Evolutionary conservation across 2,797 vertebrate genomes (phyloP).

Genomic region (Remorina albescens): DNA sequence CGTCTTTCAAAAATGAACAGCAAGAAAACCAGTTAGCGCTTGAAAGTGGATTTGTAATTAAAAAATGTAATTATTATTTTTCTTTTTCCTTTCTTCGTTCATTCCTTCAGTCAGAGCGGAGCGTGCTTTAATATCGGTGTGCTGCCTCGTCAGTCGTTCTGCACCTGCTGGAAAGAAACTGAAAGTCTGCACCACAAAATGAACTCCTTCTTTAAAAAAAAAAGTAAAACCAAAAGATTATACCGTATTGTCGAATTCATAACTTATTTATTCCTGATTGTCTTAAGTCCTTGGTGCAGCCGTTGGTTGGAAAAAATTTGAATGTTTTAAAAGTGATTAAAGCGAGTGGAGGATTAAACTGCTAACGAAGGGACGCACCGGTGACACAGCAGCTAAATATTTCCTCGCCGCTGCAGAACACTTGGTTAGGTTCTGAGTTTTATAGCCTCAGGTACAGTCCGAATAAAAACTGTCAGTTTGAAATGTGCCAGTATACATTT

Average conservation of each 20-base stretch:
- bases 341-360: neutral
- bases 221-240: neutral
- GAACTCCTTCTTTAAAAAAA: neutral
- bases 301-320: neutral
- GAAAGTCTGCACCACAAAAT: neutral
- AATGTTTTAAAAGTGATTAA: neutral
- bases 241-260: neutral
- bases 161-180: constrained; percentile 10
- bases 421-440: too few species aligned
- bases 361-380: too few species aligned
- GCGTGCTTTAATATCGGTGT: neutral
- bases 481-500: too few species aligned
- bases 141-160: constrained; percentile 16
- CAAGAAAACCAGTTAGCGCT: constrained; percentile 8
- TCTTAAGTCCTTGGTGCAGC: neutral
- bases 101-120: constrained; percentile 1
- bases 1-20: constrained; percentile 4
- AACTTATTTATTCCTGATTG: neutral
- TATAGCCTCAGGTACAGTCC: too few species aligned
- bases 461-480: too few species aligned
- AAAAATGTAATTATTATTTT: neutral
- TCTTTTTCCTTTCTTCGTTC: neutral
- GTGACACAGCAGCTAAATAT: too few species aligned
- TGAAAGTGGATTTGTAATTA: constrained; percentile 10
- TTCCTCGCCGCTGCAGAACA: too few species aligned